Percentiles rank a stretch among this genome's conserved stretches.
Conservation (phyloP, 2,797 vertebrate genomes). For the Eutrigla gurnardus region DNA sequence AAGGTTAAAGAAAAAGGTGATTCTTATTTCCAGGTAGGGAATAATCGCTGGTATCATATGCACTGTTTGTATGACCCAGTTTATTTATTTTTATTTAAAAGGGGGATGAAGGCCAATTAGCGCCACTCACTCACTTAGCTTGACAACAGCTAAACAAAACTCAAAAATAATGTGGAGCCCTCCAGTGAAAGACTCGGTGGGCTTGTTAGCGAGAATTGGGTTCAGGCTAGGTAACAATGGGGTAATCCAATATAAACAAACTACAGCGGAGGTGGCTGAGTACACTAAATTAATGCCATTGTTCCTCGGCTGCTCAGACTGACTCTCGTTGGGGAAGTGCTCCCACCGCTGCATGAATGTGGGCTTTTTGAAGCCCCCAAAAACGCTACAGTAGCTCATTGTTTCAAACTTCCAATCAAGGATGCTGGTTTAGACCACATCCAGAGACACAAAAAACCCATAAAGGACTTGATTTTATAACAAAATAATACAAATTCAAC, state of each 20-base stretch:
- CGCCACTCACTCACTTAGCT: conserved; percentile 19
- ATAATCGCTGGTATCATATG: conserved; percentile 12
- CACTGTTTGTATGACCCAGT: not conserved
- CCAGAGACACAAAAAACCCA: not conserved
- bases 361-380: conserved; percentile 34
- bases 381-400: not conserved
- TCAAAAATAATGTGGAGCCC: conserved; percentile 20
- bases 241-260: conserved; percentile 54
- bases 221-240: conserved; percentile 44
- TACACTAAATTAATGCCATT: conserved; percentile 60
- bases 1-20: conserved; percentile 51
- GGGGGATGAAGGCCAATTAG: conserved; percentile 33
- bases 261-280: conserved; percentile 50
- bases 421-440: not conserved
- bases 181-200: conserved; percentile 16
- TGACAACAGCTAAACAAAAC: conserved; percentile 37
- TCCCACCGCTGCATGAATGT: conserved; percentile 30
- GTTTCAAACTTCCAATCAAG: conserved; percentile 13
- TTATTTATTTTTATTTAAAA: not conserved
- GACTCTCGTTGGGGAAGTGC: conserved; percentile 56
- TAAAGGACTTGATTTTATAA: not conserved
- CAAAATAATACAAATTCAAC: not conserved
- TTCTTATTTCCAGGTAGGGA: conserved; percentile 47
- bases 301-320: conserved; percentile 46
- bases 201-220: conserved; percentile 40